phyloP scores from a whole-genome alignment of 2,797 vertebrate genomes.

The Cossypha niveicapilla region DNA sequence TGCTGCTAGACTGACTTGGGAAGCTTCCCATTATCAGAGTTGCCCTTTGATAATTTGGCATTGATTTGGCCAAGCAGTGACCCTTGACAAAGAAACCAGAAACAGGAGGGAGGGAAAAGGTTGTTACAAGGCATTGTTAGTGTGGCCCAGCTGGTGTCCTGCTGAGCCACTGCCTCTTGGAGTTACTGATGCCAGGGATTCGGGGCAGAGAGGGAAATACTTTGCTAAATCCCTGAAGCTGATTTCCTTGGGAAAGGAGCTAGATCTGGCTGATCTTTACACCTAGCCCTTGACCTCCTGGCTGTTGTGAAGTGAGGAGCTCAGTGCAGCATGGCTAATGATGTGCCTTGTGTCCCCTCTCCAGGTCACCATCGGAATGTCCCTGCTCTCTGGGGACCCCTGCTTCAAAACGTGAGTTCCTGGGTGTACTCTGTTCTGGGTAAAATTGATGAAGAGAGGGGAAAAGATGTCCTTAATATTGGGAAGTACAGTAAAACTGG shows the following conservation, averaged over 20 bases:
- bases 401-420: slow-evolving; percentile 96
- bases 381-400: slow-evolving; percentile 92
- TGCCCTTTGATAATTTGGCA: background rate
- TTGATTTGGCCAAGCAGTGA: background rate
- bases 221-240: background rate
- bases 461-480: background rate
- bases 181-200: background rate
- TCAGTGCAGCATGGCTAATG: background rate
- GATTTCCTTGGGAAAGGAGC: background rate
- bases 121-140: background rate
- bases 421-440: rapidly evolving
- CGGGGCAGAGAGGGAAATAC: background rate
- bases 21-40: background rate
- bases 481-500: background rate
- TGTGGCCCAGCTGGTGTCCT: background rate
- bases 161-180: background rate
- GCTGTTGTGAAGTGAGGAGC: background rate
- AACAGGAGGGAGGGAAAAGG: background rate
- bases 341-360: background rate
- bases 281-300: background rate
- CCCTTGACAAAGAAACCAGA: background rate
- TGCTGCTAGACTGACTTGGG: background rate
- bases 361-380: slow-evolving; percentile 95
- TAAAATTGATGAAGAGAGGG: background rate
- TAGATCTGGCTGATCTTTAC: background rate